These are phyloP conservation scores for Ganaspis brasiliensis DNA, from an alignment of 2,888 invertebrate species.

Conservation along the genomic window DNA sequence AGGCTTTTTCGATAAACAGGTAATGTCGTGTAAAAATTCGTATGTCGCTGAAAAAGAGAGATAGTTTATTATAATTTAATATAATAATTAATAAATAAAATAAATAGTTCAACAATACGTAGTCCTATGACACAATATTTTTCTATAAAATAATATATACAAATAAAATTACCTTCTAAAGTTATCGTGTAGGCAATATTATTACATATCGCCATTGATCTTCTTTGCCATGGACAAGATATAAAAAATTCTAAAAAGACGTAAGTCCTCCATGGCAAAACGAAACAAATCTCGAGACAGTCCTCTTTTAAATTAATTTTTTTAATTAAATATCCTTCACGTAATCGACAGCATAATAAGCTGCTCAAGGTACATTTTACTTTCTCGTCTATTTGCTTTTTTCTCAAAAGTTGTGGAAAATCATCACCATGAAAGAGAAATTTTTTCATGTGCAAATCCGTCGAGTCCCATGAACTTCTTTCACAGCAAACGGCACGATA, in stretches of 20 bases:
- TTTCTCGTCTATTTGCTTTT: constrained; percentile 86
- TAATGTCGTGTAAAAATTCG: constrained; percentile 89
- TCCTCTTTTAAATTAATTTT: constrained; percentile 81
- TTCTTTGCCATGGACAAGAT: constrained; percentile 84
- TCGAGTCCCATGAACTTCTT: constrained; percentile 55
- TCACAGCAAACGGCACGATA: constrained; percentile 68
- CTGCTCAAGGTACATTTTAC: constrained; percentile 84
- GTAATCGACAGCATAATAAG: constrained; percentile 87
- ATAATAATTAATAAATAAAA: constrained; percentile 16
- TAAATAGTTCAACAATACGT: too few relatives aligned
- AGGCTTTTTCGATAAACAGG: constrained; percentile 84
- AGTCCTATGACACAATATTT: too few relatives aligned
- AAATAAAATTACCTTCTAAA: constrained; percentile 72
- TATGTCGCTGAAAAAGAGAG: constrained; percentile 83
- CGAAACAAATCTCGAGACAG: constrained; percentile 84
- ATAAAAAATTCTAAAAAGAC: constrained; percentile 87
- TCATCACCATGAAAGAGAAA: constrained; percentile 83
- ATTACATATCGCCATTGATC: constrained; percentile 73
- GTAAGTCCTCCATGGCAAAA: constrained; percentile 88
- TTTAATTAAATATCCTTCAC: constrained; percentile 87
- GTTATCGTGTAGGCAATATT: constrained; percentile 80
- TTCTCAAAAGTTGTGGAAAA: constrained; percentile 83
- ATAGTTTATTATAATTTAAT: constrained; percentile 23
- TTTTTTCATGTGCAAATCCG: constrained; percentile 79
- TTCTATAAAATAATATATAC: constrained; percentile 39